Base-by-base conservation (phyloP, 2,113 vertebrate genomes). In the Recurvirostra avosetta region DNA sequence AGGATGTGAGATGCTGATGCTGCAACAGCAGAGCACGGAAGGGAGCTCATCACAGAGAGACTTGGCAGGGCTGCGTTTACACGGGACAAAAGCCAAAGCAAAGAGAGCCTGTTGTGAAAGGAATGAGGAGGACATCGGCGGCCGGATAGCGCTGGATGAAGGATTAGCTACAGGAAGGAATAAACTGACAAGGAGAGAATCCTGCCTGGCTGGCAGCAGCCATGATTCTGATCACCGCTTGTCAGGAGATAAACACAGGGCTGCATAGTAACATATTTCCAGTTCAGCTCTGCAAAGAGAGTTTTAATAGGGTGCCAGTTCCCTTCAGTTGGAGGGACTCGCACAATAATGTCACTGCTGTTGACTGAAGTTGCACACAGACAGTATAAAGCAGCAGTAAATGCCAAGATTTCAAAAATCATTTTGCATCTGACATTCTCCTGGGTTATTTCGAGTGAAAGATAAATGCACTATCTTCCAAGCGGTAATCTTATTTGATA, bases 361-460 rank as follows among this genome's bases (percentile, higher is more conserved):
- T 55, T 95, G 78, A 67, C 79, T 96, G 88, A 95, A 96, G 90
- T 86, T 88, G 53, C 70, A 76, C 84, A 47, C 68, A 92, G 40
- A 63, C 40, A 91, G 80, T 73, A 86, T 76, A 95, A 97, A 96
- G 86, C 53, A 89, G 90, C 92, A 94, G 43, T 86, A 94, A 96
- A 94, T 78, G 88, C 77, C 87, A 94, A 83, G 89, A 88, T 94
- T 94, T 95, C 84, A 82, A 73, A 94, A 95, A 88, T 85, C 49
- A 63, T 91, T 95, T 86, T 97, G 66, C 80, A 88, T 94, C 81
- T 94, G 95, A 95, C 84, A 79, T 95, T 94, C 85, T 93, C 72
- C 58, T 88, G 77, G 41, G 77, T 91, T 97, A 89, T 87, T 96
- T 95, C 89, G 85, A 92, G 86, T 76, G 86, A 92, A 95, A 95